phyloP scores from a whole-genome alignment of 2,888 invertebrate genomes.

The Rhyacophila evoluta region DNA sequence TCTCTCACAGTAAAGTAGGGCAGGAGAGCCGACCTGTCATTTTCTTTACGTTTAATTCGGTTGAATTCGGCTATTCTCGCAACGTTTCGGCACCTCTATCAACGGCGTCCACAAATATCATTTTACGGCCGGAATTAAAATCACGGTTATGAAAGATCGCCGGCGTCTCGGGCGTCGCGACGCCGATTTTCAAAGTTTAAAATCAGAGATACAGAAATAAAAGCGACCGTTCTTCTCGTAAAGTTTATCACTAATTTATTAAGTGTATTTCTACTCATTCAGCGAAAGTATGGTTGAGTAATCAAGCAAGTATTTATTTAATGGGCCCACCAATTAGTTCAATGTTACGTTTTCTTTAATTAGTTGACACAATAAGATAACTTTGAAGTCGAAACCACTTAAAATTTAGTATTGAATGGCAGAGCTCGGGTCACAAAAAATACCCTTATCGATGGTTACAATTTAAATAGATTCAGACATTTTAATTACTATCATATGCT shows the following conservation, averaged over 20 bases:
- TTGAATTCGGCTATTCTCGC: not conserved
- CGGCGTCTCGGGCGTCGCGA: constrained; percentile 4
- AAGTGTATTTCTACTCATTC: no score
- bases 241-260: not conserved
- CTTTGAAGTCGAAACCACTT: no score
- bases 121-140: constrained; percentile 11
- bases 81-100: not conserved
- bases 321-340: no score
- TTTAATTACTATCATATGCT: no score
- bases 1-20: not conserved
- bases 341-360: no score
- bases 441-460: no score
- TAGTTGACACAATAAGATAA: no score
- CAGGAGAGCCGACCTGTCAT: constrained; percentile 9
- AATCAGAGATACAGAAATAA: constrained; percentile 1
- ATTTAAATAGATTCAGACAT: no score
- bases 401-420: no score
- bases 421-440: no score
- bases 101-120: constrained; percentile 17
- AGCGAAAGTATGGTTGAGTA: no score
- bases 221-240: not conserved
- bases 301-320: no score
- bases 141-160: constrained; percentile 5
- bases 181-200: not conserved
- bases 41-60: not conserved